Conservation (phyloP, 2,888 invertebrate species). For the Dichetophora obliterata region DNA sequence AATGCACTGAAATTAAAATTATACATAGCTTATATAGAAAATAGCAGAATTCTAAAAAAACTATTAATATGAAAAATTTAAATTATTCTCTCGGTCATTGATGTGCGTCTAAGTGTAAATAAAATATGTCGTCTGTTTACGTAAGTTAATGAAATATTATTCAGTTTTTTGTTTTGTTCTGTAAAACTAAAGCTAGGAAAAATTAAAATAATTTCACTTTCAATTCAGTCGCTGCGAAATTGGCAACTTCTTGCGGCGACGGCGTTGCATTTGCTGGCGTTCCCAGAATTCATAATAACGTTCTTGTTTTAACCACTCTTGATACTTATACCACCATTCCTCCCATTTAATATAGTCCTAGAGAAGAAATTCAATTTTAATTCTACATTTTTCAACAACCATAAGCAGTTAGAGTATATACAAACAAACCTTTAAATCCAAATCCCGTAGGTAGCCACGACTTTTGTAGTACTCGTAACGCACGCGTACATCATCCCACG, state of each 20-base stretch:
- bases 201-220: neutral
- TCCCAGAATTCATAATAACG: slow-evolving; percentile 71
- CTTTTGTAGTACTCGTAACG: slow-evolving; percentile 92
- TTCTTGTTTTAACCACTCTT: slow-evolving; percentile 85
- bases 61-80: neutral
- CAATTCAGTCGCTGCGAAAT: slow-evolving; percentile 69
- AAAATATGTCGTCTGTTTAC: neutral
- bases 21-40: neutral
- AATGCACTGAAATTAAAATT: neutral
- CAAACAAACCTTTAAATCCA: slow-evolving; percentile 67
- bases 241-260: slow-evolving; percentile 69
- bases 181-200: neutral
- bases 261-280: slow-evolving; percentile 67
- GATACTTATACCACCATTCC: slow-evolving; percentile 93
- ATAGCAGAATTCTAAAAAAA: neutral
- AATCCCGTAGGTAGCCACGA: slow-evolving; percentile 84
- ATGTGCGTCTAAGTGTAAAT: no score
- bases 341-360: slow-evolving; percentile 93
- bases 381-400: neutral
- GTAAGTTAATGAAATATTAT: neutral
- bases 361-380: neutral
- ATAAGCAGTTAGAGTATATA: neutral
- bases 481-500: slow-evolving; percentile 91
- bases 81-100: no score
- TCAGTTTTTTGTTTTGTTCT: neutral